Evolutionary conservation across 2,797 vertebrate genomes (phyloP), one percentile per base, ranked within the genome.

Genomic region (Gastrophryne carolinensis): DNA sequence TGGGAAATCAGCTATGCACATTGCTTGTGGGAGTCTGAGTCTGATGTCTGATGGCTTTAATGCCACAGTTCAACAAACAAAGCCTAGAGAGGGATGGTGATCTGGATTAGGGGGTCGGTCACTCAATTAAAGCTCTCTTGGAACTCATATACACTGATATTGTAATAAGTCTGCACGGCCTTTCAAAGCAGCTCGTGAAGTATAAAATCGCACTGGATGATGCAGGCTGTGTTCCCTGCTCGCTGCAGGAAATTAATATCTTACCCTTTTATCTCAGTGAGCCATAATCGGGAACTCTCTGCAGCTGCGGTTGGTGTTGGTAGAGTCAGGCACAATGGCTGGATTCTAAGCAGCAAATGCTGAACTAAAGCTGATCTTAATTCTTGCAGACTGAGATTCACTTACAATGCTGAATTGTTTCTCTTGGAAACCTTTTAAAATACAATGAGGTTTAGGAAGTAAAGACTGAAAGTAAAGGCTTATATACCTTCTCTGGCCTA

Each of bases 161-260:
- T 78, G 53, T 60, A 66, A 66, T 66, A 78, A 78, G 50, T 72
- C 72, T 66, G 35, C 29, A 50, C 30, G 32, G 67, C 60, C 81
- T 82, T 80, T 79, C 71, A 79, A 74, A 75, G 62, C 73, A 60
- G 73, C 79, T 50, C 4, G 7, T 0, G 52, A 52, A 79, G 76
- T 73, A 30, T 61, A 68, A 80, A 71, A 77, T 49, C 81, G 53
- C 73, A 41, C 5, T 0, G 29, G 58, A 74, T 66, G 73, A 62
- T 65, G 10, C 34, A 71, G 76, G 23, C 66, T 34, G 60, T 24
- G 26, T 54, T 60, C 68, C 79, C 67, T 3, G 77, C 76, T 63
- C 75, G 69, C 70, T 5, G 78, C 77, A 72, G 78, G 70, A 68
- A 80, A 79, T 76, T n/a, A 65, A 27, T 80, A 54, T 79, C 75